Percentiles rank a stretch among this genome's conserved stretches.
Conservation (phyloP, 1,140 invertebrate species). For the Apocrypta bakeri region DNA sequence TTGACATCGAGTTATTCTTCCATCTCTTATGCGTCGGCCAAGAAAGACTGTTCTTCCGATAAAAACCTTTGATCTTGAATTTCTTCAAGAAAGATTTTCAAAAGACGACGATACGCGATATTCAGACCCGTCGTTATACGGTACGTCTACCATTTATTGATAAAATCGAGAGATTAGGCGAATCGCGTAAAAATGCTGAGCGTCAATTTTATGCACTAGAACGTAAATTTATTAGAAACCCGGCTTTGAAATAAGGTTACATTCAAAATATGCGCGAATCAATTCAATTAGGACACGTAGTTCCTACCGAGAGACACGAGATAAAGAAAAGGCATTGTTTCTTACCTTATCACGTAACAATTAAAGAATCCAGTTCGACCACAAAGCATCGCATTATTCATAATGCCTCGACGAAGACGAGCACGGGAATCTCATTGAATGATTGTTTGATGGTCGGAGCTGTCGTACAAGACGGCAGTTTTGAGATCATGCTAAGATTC, state of each 20-base stretch:
- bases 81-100: too few species aligned
- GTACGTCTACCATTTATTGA: constrained; percentile 57
- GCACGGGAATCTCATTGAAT: constrained; percentile 66
- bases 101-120: constrained; percentile 49
- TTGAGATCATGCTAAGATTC: background rate
- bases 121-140: constrained; percentile 49
- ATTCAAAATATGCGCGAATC: constrained; percentile 66
- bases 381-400: constrained; percentile 63
- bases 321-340: background rate
- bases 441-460: constrained; percentile 65
- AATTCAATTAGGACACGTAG: constrained; percentile 64
- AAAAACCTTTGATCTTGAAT: too few species aligned
- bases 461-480: constrained; percentile 40
- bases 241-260: constrained; percentile 58
- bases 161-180: constrained; percentile 48
- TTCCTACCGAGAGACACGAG: background rate
- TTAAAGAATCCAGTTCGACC: constrained; percentile 45
- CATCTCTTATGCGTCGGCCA: background rate
- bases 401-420: constrained; percentile 63
- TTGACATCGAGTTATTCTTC: background rate
- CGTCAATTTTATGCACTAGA: constrained; percentile 51
- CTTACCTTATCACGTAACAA: constrained; percentile 51
- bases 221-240: constrained; percentile 46
- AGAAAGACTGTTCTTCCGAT: too few species aligned
- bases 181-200: constrained; percentile 37